Base-by-base conservation (phyloP, 2,797 vertebrate species). In the Poeciliopsis presidionis region DNA sequence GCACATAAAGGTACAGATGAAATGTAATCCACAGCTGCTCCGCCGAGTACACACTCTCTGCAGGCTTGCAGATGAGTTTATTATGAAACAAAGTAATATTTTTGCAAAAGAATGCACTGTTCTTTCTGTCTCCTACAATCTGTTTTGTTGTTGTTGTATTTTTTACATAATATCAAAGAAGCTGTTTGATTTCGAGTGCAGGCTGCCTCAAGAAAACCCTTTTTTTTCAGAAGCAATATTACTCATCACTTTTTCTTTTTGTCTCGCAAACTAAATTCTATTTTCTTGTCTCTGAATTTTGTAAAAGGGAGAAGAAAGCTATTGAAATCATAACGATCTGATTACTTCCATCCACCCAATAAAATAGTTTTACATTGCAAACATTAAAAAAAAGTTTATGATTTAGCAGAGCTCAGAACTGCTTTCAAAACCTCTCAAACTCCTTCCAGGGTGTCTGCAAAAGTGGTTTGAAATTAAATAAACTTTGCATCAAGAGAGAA, bases 1-100 rank as follows among this genome's bases (percentile, higher is more conserved):
- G 28, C 8, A 30, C 25, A 77, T 20, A 75, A 59, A 82, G 69
- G 41, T 73, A 79, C 71, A 81, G 72, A 82, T 82, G 45, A 85
- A 77, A 84, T 59, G 65, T 63, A 82, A 46, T 25, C 75, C 87
- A 74, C 88, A 92, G 87, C 90, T 89, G 86, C 5, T 86, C 47
- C 77, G 39, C 67, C 0, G 0, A 39, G 80, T 86, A 84, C 83
- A 81, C 81, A 73, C 80, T 81, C 79, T 82, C 83, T 81, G 51
- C 73, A 55, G 84, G 72, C 84, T 81, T 72, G 73, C 49, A 61
- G 59, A 79, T 86, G 81, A 85, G 82, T 82, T 81, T 83, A 81
- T 84, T 81, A 76, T 84, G 76, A 80, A 61, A 30, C 57, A 25
- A 61, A 61, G 30, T 16, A 5, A 57, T 57, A 12, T 28, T n/a